A percentile compares a stretch with the other conserved stretches of the same genome.
Evolutionary conservation across 2,888 invertebrate genomes (phyloP).

Genomic region (Watsonalla cultraria): DNA sequence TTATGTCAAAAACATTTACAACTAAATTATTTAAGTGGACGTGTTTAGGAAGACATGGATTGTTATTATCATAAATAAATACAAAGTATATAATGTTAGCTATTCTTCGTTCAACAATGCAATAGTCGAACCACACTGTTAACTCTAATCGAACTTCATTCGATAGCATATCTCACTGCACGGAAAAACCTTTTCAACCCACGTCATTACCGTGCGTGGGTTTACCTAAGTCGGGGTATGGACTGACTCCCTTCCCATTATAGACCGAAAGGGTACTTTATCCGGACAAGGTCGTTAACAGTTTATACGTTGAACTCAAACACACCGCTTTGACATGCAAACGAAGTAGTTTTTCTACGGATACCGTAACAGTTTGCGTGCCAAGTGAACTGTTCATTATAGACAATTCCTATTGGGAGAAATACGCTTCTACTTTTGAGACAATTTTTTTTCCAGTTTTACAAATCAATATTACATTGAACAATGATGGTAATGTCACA

Average conservation of each 20-base stretch:
- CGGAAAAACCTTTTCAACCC: neutral
- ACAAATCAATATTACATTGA: no score
- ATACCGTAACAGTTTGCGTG: neutral
- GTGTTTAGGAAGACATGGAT: no score
- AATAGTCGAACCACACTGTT: no score
- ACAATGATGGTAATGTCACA: no score
- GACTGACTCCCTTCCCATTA: neutral
- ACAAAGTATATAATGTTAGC: no score
- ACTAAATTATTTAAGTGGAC: no score
- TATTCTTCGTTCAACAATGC: no score
- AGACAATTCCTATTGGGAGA: neutral
- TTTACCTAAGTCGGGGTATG: neutral
- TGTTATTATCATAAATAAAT: no score
- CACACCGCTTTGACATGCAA: conserved; percentile 1
- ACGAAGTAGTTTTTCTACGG: conserved; percentile 1
- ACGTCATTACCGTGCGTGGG: neutral
- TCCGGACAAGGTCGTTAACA: neutral
- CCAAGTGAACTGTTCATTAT: neutral
- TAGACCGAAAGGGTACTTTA: neutral
- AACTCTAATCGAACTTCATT: neutral
- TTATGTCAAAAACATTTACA: no score
- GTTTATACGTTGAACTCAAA: neutral
- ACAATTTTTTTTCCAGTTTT: no score
- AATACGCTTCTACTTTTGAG: neutral
- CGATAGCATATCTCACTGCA: neutral